A percentile compares a stretch with the other conserved stretches of the same genome.
Conservation (phyloP, 2,797 vertebrate species). For the Euthynnus affinis region DNA sequence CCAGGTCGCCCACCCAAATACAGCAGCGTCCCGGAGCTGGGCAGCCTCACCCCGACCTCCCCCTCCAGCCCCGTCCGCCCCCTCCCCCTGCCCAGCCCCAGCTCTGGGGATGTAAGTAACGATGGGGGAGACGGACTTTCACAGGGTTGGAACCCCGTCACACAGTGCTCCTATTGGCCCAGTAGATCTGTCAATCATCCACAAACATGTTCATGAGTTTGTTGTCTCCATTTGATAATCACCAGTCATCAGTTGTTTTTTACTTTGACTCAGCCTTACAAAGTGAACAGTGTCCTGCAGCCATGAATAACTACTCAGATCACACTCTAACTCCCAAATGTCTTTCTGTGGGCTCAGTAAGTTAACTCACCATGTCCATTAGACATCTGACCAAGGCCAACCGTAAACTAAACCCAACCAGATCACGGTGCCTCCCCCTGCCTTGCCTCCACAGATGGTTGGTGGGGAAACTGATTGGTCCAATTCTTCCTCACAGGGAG, state of each 20-base stretch:
- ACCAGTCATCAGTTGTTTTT: slow-evolving; percentile 78
- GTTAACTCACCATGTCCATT: slow-evolving; percentile 71
- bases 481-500: slow-evolving; percentile 95
- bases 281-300: slow-evolving; percentile 85
- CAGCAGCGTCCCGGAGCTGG: slow-evolving; percentile 98
- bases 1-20: slow-evolving; percentile 99
- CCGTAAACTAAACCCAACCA: slow-evolving; percentile 53
- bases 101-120: slow-evolving; percentile 99
- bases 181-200: slow-evolving; percentile 74
- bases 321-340: slow-evolving; percentile 65
- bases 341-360: slow-evolving; percentile 47
- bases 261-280: slow-evolving; percentile 86
- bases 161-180: slow-evolving; percentile 68
- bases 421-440: slow-evolving; percentile 59
- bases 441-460: slow-evolving; percentile 67
- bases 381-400: slow-evolving; percentile 54
- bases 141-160: slow-evolving; percentile 67
- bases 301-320: slow-evolving; percentile 56
- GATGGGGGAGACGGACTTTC: slow-evolving; percentile 80
- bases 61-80: slow-evolving; percentile 94
- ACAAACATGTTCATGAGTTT: slow-evolving; percentile 74
- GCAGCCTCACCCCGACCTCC: slow-evolving; percentile 96
- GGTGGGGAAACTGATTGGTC: slow-evolving; percentile 88
- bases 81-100: slow-evolving; percentile 98
- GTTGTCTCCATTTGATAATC: slow-evolving; percentile 78